These are phyloP conservation scores for Platycercus adscitus DNA, from an alignment of 2,113 vertebrate genomes.

Conservation along the genomic window DNA sequence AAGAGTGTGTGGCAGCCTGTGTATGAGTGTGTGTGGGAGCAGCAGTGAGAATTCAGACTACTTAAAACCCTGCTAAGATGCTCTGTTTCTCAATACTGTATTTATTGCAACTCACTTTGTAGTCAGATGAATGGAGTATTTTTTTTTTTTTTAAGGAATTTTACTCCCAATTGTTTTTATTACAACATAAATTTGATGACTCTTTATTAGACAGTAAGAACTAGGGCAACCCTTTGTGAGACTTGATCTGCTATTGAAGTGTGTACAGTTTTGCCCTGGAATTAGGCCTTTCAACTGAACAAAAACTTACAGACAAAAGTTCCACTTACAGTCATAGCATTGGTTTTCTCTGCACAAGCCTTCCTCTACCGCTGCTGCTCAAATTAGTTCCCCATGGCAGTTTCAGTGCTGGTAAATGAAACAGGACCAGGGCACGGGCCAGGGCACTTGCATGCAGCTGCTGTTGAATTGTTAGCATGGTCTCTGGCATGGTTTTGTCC, in stretches of 20 bases:
- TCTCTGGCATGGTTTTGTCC: neutral
- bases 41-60: slow-evolving; percentile 37
- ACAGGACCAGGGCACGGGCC: accelerated
- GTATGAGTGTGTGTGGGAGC: slow-evolving; percentile 44
- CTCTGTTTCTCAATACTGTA: slow-evolving; percentile 51
- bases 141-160: slow-evolving; percentile 36
- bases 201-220: slow-evolving; percentile 41
- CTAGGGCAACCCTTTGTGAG: slow-evolving; percentile 32
- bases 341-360: neutral
- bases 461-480: neutral
- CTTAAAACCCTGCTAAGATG: slow-evolving; percentile 61
- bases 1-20: slow-evolving; percentile 17
- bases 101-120: slow-evolving; percentile 71
- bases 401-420: neutral
- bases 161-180: slow-evolving; percentile 67
- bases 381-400: neutral
- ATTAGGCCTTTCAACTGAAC: neutral
- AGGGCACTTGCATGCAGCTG: neutral
- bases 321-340: neutral
- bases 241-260: slow-evolving; percentile 46
- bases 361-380: neutral
- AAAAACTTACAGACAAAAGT: neutral
- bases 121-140: slow-evolving; percentile 64
- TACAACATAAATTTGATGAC: slow-evolving; percentile 70
- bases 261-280: neutral